These are phyloP conservation scores for Diogma glabrata DNA, from an alignment of 2,888 invertebrate genomes.

Conservation along the genomic window DNA sequence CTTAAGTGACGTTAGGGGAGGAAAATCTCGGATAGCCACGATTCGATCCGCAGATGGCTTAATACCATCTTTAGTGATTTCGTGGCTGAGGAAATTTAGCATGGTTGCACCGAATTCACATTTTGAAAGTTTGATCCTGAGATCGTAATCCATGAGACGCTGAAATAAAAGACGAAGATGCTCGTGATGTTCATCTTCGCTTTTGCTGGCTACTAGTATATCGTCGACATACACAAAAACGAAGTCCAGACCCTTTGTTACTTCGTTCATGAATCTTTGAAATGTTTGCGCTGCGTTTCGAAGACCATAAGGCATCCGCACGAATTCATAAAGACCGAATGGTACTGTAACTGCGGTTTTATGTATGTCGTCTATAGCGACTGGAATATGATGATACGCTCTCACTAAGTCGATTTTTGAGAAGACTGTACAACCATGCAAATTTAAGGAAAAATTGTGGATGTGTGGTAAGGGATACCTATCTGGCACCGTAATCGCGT, in stretches of 20 bases:
- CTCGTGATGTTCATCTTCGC: too few species aligned
- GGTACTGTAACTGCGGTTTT: background rate
- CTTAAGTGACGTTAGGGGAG: background rate
- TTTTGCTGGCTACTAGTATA: too few species aligned
- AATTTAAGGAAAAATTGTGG: background rate
- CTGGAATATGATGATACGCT: background rate
- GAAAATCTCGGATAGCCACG: background rate
- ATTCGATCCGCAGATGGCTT: background rate
- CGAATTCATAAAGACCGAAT: background rate
- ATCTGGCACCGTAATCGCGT: too few species aligned
- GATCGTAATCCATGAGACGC: too few species aligned
- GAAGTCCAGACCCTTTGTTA: too few species aligned
- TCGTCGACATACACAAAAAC: too few species aligned
- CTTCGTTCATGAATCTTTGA: too few species aligned
- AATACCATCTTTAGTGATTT: background rate
- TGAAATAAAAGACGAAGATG: too few species aligned
- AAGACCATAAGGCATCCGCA: background rate
- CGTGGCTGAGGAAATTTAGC: background rate
- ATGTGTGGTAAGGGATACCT: background rate
- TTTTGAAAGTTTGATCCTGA: too few species aligned
- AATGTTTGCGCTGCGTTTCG: background rate
- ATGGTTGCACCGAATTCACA: background rate
- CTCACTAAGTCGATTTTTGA: background rate
- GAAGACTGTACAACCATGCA: background rate
- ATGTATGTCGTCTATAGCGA: background rate